Conservation (phyloP, 2,113 vertebrate genomes). For the Platichthys stellatus region DNA sequence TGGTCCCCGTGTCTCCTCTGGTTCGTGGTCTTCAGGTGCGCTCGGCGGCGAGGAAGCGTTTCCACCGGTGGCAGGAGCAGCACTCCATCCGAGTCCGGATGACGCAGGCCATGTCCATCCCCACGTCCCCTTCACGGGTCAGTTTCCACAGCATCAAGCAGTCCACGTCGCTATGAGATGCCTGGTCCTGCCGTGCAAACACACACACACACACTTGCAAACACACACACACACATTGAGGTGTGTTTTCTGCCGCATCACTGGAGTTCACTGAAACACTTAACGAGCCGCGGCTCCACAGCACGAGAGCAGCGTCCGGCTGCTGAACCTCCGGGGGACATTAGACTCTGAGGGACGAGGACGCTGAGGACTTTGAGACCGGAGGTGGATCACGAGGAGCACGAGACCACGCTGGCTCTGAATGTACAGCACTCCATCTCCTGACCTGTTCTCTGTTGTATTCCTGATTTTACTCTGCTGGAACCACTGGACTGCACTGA, state of each 20-base stretch:
- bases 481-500: constrained; percentile 42
- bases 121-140: constrained; percentile 93
- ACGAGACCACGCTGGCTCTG: constrained; percentile 47
- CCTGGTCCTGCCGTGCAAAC: constrained; percentile 9
- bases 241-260: constrained; percentile 40
- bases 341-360: constrained; percentile 30
- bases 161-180: constrained; percentile 80
- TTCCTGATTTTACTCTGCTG: constrained; percentile 5
- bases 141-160: constrained; percentile 99
- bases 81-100: constrained; percentile 90
- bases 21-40: constrained; percentile 83
- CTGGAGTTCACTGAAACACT: constrained; percentile 51
- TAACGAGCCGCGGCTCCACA: constrained; percentile 20
- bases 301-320: constrained; percentile 32
- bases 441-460: constrained; percentile 7
- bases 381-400: constrained; percentile 55
- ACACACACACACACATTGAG: neutral
- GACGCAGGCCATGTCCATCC: constrained; percentile 96
- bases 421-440: constrained; percentile 58
- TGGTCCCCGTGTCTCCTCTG: neutral
- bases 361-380: constrained; percentile 41
- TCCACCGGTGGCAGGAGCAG: constrained; percentile 96
- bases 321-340: constrained; percentile 53
- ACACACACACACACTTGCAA: too few species aligned
- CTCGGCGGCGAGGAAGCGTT: constrained; percentile 90